Base-by-base conservation (phyloP, 2,797 vertebrate genomes). In the Lagocephalus sceleratus region DNA sequence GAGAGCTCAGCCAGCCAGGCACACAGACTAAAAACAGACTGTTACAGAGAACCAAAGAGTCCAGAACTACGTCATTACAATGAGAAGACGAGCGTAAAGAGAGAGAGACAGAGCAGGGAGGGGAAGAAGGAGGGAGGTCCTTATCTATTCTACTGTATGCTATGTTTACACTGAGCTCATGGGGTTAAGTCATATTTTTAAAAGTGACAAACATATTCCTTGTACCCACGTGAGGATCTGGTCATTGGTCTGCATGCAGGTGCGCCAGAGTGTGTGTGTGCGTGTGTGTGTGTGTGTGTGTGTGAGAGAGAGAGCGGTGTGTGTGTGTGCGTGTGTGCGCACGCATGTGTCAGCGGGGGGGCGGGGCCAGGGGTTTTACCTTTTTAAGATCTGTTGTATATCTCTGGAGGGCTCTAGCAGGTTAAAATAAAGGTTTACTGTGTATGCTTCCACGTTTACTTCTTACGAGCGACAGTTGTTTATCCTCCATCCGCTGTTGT, bases 41-140 rank as follows among this genome's bases (percentile, higher is more conserved):
- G 87, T 87, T 87, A 85, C 71, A 58, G 82, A 83, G 82, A 87
- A 86, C 85, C 85, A 89, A 87, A 89, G 85, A 87, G 85, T 73
- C 65, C 60, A 62, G 81, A 75, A 44, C 73, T 73, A 72, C 8
- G 76, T 70, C 67, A 61, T 3, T 51, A 63, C 54, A 54, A 57
- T 11, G 53, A 67, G 49, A 62, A 56, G 67, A n/a, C 43, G 45
- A 19, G 51, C 22, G 61, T 51, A 16, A 5, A n/a, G 47, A 60
- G 57, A 39, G 17, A 62, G 47, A 29, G 29, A 8, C 42, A 70
- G 41, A 61, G 15, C 63, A 63, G 49, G 48, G 51, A 55, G 54
- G 56, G 39, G 64, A 62, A 46, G 49, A 47, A 57, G 52, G 56
- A 53, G 58, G 56, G 45, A 59, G 53, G 60, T 76, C 71, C 71